Percentiles rank a stretch among this genome's conserved stretches.
Evolutionary conservation across 2,797 vertebrate genomes (phyloP).

Genomic region (Enteromius anoplus): DNA sequence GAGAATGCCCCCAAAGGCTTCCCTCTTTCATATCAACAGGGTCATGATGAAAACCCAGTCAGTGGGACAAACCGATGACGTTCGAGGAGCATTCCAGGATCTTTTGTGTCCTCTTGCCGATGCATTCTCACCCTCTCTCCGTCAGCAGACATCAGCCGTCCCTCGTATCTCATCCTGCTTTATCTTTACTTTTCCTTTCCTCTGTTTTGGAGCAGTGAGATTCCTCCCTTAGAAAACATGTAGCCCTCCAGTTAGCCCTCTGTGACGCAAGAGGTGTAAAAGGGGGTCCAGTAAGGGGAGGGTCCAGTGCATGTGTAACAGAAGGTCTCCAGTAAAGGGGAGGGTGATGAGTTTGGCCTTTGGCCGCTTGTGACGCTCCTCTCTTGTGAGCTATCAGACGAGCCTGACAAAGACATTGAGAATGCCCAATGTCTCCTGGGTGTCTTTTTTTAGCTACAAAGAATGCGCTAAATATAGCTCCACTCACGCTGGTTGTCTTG

Average conservation of each 20-base stretch:
- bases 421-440: slow-evolving; percentile 69
- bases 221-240: slow-evolving; percentile 75
- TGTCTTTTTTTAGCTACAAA: slow-evolving; percentile 66
- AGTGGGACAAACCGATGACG: slow-evolving; percentile 66
- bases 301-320: slow-evolving; percentile 38
- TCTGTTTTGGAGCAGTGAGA: slow-evolving; percentile 74
- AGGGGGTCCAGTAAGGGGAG: slow-evolving; percentile 68
- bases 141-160: slow-evolving; percentile 14
- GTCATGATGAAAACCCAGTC: slow-evolving; percentile 69
- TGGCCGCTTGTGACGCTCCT: slow-evolving; percentile 29
- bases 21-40: slow-evolving; percentile 58
- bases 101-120: slow-evolving; percentile 69
- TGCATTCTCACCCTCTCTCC: slow-evolving; percentile 52
- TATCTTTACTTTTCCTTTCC: slow-evolving; percentile 58
- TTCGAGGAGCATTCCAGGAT: slow-evolving; percentile 68
- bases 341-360: slow-evolving; percentile 38
- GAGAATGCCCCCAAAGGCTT: slow-evolving; percentile 63
- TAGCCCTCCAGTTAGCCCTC: slow-evolving; percentile 62
- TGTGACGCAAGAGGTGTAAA: slow-evolving; percentile 72
- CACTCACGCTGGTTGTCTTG: slow-evolving; percentile 44
- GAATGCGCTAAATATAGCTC: slow-evolving; percentile 75
- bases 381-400: slow-evolving; percentile 57
- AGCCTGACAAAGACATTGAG: slow-evolving; percentile 66
- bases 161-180: slow-evolving; percentile 57
- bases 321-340: slow-evolving; percentile 43